Base-by-base conservation (phyloP, 2,797 vertebrate species). In the Percopsis omiscomaycus region DNA sequence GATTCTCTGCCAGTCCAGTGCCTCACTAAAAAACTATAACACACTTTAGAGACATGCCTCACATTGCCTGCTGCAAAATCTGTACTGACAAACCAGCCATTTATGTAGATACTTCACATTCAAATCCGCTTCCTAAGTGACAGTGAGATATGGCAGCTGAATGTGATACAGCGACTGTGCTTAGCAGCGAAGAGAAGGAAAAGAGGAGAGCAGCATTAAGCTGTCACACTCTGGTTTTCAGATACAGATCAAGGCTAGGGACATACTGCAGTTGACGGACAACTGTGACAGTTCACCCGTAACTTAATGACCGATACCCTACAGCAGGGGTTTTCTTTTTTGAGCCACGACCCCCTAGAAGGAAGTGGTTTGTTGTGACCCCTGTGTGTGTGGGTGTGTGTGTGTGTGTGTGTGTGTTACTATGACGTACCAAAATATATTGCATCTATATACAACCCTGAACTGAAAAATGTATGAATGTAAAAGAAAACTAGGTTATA, bases 281-380 rank as follows among this genome's bases (percentile, higher is more conserved):
- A 67, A 67, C 73, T 68, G 69, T 62, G 61, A 69, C 76, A 44
- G 52, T 69, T 67, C 63, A 8, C 81, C 71, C 37, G 60, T 61
- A 30, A 66, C 68, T 67, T 32, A 9, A 37, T 73, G 80, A 61
- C 55, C 59, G 1, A 27, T 32, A 37, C 32, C 8, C 22, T 4
- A 3, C 29, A 4, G 45, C 15, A 15, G 37, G 3, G 30, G 50
- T 30, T 22, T 52, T 61, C 59, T 32, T 3, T 28, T 15, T 47
- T 13, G 22, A 12, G 44, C 29, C 22, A 4, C 0, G 10, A 28
- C 29, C 53, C 50, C 53, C 55, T 57, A 37, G 32, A 12, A 1
- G 52, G 13, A 28, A n/a, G 49, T 6, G 49, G 37, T 10, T 10
- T 42, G 37, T 42, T 42, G 37, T 6, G 37, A 9, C 6, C 37